Base-by-base conservation (phyloP, 2,113 vertebrate species). In the Neogale vison region DNA sequence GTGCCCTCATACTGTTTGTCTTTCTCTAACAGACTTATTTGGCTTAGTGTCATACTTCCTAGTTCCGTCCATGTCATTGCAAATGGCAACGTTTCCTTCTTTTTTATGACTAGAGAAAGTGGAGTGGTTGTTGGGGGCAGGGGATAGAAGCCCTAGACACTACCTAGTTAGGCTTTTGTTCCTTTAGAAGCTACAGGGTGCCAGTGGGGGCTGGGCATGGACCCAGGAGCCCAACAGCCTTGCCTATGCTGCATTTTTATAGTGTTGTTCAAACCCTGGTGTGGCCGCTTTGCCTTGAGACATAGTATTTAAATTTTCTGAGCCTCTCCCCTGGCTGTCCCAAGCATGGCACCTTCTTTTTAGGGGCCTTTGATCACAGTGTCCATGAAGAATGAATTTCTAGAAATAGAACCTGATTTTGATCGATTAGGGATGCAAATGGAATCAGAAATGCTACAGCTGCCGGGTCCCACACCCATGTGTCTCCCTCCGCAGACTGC, bases 141-240 rank as follows among this genome's bases (percentile, higher is more conserved):
- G 42, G 63, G 45, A 34, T 3, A 4, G 81, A 23, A 7, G 12
- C 47, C 31, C 12, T 0, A 0, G 69, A 59, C 59, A 84, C 11
- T 0, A 31, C 84, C 5, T 0, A 24, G 14, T 4, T 14, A 65
- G 87, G 26, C 6, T 14, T 93, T 24, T 77, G 57, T 47, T 76
- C 23, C 26, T 8, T 55, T 57, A 42, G 87, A 86, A 71, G 72
- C 65, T 52, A 21, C 52, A 42, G 17, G 42, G 26, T 31, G 23
- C 14, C 14, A 45, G 59, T 24, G 59, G 59, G 17, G 42, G 18
- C 29, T 61, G 34, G 31, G 47, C 7, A 0, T 36, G 63, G 39
- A 34, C 76, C 50, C 59, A 36, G 50, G 29, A 77, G 72, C 26
- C 23, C n/a, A 65, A 55, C 2, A 34, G 69, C 24, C 50, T 88